These are phyloP conservation scores for Bradypodion pumilum DNA, from an alignment of 2,797 vertebrate genomes.

Conservation along the genomic window DNA sequence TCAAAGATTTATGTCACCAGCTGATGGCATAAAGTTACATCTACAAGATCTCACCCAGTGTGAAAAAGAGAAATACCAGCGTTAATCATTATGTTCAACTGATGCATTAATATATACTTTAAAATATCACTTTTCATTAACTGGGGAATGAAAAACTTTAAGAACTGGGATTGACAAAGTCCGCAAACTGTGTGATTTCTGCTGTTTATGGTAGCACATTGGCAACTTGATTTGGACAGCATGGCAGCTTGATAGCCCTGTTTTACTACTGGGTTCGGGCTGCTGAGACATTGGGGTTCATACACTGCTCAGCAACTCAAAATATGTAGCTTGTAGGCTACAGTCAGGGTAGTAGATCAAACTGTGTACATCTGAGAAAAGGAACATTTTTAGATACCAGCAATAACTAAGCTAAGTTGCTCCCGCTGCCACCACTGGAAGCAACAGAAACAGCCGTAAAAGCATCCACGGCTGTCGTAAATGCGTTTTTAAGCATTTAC, in stretches of 20 bases:
- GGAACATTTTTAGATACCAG: neutral
- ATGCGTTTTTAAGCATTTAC: no score
- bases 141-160: neutral
- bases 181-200: neutral
- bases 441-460: no score
- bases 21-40: no score
- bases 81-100: neutral
- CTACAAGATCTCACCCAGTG: no score
- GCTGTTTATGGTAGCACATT: neutral
- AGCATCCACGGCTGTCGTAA: no score
- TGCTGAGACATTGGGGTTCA: no score
- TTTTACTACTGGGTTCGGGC: neutral
- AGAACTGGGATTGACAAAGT: neutral
- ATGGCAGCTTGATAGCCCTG: neutral
- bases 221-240: neutral
- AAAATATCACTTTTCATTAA: neutral
- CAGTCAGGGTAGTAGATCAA: neutral
- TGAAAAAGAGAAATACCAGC: no score
- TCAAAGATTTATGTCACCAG: no score
- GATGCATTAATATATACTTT: neutral
- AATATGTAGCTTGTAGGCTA: neutral
- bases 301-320: neutral
- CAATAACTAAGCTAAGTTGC: neutral
- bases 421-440: no score
- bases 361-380: neutral